Conservation (phyloP, 2,113 vertebrate species). For the Oenanthe melanoleuca region DNA sequence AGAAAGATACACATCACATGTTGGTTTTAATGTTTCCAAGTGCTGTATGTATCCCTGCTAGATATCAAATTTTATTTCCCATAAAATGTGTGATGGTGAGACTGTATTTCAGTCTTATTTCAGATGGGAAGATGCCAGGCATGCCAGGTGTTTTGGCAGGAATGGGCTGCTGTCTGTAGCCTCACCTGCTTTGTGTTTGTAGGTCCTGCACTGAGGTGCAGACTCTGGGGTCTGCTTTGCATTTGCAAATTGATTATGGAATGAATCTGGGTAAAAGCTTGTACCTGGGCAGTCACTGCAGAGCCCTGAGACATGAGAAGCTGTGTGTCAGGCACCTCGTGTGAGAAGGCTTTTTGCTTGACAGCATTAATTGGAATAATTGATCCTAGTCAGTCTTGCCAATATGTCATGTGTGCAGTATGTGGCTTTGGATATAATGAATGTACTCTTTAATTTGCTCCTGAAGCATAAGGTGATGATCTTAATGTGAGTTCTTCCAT, state of each 20-base stretch:
- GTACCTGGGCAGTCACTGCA: background rate
- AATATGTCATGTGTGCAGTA: background rate
- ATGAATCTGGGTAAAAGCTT: background rate
- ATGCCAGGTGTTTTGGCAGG: background rate
- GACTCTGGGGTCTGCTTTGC: background rate
- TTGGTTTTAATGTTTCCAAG: background rate
- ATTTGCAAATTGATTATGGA: background rate
- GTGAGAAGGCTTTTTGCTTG: background rate
- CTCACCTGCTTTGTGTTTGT: accelerated
- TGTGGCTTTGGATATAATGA: background rate
- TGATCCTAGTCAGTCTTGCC: background rate
- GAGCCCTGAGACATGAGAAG: background rate
- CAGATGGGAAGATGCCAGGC: background rate
- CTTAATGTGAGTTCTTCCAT: background rate
- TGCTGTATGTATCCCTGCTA: background rate
- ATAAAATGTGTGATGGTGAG: background rate
- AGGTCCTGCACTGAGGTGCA: background rate
- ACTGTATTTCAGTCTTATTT: background rate
- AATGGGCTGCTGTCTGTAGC: background rate
- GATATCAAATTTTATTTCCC: background rate
- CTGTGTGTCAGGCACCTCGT: background rate
- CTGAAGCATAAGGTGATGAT: background rate
- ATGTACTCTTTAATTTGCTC: background rate
- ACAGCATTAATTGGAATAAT: background rate
- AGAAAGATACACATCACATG: background rate